A percentile compares a stretch with the other conserved stretches of the same genome.
These are phyloP conservation scores for Camponotus floridanus DNA, from an alignment of 1,140 invertebrate genomes.

Conservation along the genomic window DNA sequence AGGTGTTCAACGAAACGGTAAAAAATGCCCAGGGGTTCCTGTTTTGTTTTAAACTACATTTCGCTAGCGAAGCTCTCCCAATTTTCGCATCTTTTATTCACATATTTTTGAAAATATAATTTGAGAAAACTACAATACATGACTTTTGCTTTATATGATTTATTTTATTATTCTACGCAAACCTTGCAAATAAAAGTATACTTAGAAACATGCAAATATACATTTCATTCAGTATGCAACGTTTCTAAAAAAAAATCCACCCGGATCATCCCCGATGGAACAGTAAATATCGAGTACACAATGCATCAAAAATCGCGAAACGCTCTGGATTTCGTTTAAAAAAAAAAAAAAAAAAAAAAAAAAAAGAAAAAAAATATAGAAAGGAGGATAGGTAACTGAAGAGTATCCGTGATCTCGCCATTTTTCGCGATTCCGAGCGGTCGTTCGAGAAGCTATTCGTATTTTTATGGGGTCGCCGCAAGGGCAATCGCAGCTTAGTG, in stretches of 20 bases:
- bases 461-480: conserved; percentile 56
- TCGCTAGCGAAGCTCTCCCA: not conserved
- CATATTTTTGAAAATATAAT: not conserved
- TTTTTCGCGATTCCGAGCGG: conserved; percentile 20
- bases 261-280: conserved; percentile 20
- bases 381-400: not conserved
- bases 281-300: conserved; percentile 41
- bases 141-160: not conserved
- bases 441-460: conserved; percentile 54
- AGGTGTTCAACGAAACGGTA: not conserved
- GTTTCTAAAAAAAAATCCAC: not conserved
- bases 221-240: conserved; percentile 14
- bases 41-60: not conserved
- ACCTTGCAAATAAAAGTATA: not conserved
- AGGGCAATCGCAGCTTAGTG: conserved; percentile 69
- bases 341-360: not conserved
- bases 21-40: not conserved
- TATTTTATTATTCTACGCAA: not conserved
- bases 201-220: conserved; percentile 15
- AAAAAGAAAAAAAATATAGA: not conserved
- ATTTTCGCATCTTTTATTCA: not conserved
- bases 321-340: not conserved
- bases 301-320: conserved; percentile 32
- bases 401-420: not conserved
- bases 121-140: not conserved